Evolutionary conservation across 2,797 vertebrate species (phyloP).

Genomic region (Glossophaga mutica): DNA sequence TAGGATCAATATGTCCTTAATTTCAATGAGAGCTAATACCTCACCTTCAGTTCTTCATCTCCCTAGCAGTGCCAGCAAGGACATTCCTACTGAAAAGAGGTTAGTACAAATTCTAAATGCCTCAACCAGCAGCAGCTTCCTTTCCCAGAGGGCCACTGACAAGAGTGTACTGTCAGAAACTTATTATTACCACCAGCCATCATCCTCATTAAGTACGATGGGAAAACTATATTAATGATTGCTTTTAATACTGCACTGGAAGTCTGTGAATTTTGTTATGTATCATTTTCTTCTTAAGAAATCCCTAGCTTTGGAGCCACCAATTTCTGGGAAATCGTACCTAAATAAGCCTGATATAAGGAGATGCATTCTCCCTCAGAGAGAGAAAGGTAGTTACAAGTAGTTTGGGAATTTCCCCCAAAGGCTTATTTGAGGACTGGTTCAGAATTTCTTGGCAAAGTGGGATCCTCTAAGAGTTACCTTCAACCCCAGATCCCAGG

Average conservation of each 20-base stretch:
- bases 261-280: constrained; percentile 2
- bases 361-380: constrained; percentile 24
- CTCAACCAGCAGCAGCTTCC: neutral
- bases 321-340: constrained; percentile 4
- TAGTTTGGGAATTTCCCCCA: constrained; percentile 45
- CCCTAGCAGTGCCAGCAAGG: constrained; percentile 3
- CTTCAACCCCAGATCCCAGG: neutral
- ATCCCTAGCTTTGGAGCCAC: constrained; percentile 13
- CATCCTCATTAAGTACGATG: constrained; percentile 43
- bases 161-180: constrained; percentile 7
- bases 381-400: neutral
- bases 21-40: constrained; percentile 49
- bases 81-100: constrained; percentile 32
- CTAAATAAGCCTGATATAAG: constrained; percentile 17
- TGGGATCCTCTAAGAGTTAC: neutral
- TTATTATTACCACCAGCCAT: neutral
- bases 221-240: constrained; percentile 29
- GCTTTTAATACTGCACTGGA: neutral
- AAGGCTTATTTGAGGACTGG: constrained; percentile 42
- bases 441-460: constrained; percentile 10
- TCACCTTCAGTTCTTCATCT: constrained; percentile 38
- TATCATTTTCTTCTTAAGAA: constrained; percentile 39
- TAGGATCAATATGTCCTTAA: constrained; percentile 45
- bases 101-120: neutral
- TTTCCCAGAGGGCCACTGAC: neutral